Conservation (phyloP, 2,113 vertebrate genomes). For the Gasterosteus aculeatus region DNA sequence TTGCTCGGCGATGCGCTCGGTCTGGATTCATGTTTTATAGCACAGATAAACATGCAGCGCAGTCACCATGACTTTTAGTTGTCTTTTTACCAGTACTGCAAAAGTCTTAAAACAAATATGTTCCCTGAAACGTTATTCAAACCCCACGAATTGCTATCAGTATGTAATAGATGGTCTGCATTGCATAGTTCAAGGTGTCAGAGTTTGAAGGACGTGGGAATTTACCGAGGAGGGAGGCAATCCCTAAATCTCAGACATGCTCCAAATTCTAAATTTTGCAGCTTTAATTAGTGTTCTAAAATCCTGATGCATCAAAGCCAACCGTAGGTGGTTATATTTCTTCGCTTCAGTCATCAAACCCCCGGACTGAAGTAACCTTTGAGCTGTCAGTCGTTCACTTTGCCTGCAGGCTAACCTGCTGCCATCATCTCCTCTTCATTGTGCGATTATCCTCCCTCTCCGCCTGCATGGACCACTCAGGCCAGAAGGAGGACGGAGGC, state of each 20-base stretch:
- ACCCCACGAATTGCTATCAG: not conserved
- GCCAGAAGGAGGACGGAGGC: conserved; percentile 16
- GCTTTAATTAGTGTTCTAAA: not conserved
- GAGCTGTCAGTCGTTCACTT: conserved; percentile 35
- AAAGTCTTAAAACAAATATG: not conserved
- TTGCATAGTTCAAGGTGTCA: too few relatives aligned
- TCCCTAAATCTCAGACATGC: not conserved
- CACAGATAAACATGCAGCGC: too few relatives aligned
- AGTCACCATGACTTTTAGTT: too few relatives aligned
- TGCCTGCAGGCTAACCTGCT: conserved; percentile 38
- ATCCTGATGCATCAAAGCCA: not conserved
- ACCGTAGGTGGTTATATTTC: not conserved
- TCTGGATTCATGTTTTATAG: too few relatives aligned
- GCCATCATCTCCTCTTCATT: conserved; percentile 34
- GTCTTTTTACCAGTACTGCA: too few relatives aligned
- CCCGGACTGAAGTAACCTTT: conserved; percentile 31
- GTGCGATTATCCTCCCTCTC: conserved; percentile 26
- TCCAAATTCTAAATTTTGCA: not conserved
- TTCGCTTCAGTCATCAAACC: not conserved
- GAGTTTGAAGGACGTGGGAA: not conserved
- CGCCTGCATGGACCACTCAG: conserved; percentile 11
- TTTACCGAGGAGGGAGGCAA: not conserved
- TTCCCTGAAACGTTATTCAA: not conserved
- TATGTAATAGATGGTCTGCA: not conserved
- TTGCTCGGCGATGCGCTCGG: not conserved